These are phyloP conservation scores for Gouania willdenowi DNA, from an alignment of 2,797 vertebrate genomes.

Conservation along the genomic window DNA sequence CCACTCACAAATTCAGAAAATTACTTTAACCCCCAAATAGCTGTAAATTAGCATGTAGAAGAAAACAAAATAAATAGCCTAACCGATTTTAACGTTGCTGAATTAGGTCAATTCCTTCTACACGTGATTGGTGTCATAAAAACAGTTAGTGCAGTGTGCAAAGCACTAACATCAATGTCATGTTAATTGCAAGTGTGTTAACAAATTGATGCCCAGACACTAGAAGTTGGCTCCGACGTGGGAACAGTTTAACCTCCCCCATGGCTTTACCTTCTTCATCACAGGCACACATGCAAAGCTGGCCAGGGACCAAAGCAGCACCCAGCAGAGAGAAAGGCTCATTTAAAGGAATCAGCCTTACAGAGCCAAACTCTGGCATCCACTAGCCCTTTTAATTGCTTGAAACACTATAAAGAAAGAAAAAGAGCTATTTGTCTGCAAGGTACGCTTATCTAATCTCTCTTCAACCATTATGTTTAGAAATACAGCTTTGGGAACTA, in stretches of 20 bases:
- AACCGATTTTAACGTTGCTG: constrained; percentile 27
- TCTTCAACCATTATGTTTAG: constrained; percentile 36
- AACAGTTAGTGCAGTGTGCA: constrained; percentile 39
- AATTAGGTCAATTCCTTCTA: constrained; percentile 56
- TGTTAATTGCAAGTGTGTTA: constrained; percentile 30
- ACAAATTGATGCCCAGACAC: constrained; percentile 14
- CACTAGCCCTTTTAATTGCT: constrained; percentile 44
- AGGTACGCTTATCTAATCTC: constrained; percentile 58
- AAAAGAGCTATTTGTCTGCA: constrained; percentile 46
- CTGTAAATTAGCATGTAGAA: constrained; percentile 12
- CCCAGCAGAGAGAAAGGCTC: constrained; percentile 17
- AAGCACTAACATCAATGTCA: constrained; percentile 34
- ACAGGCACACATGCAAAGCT: constrained; percentile 35
- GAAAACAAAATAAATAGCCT: constrained; percentile 13
- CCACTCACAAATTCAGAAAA: not conserved
- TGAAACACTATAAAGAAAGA: constrained; percentile 38
- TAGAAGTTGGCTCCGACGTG: constrained; percentile 20
- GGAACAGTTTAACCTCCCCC: constrained; percentile 1
- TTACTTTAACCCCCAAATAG: constrained; percentile 1
- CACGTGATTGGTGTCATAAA: constrained; percentile 39
- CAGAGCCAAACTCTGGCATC: constrained; percentile 40
- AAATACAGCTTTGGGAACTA: constrained; percentile 38
- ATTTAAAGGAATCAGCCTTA: constrained; percentile 35
- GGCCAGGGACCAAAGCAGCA: constrained; percentile 33
- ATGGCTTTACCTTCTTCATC: constrained; percentile 22